These are phyloP conservation scores for Zootermopsis nevadensis DNA, from an alignment of 2,888 invertebrate species.

Conservation along the genomic window DNA sequence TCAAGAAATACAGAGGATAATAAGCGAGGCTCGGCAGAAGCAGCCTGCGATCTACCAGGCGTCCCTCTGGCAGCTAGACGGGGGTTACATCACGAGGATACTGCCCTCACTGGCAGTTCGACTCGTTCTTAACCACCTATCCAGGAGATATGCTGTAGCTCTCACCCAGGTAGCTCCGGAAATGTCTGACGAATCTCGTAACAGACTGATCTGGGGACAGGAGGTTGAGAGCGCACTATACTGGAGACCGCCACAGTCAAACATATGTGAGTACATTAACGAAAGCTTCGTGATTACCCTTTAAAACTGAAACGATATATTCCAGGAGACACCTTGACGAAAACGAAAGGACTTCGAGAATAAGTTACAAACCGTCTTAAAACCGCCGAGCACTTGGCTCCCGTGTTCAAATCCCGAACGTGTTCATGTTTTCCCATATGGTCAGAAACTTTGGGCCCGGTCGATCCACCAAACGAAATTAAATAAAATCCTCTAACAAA, in stretches of 20 bases:
- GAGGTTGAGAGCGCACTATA: conserved; percentile 73
- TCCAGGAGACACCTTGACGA: neutral
- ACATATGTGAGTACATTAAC: conserved; percentile 72
- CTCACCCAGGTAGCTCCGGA: conserved; percentile 70
- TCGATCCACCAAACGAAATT: no score
- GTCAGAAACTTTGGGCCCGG: no score
- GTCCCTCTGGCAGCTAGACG: conserved; percentile 67
- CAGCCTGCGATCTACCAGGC: conserved; percentile 69
- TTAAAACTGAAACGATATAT: neutral
- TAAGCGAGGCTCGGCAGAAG: conserved; percentile 62
- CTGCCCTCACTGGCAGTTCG: conserved; percentile 70
- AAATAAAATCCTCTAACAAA: no score
- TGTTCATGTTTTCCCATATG: no score
- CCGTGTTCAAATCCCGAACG: no score
- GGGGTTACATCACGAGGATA: conserved; percentile 71
- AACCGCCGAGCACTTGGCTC: no score
- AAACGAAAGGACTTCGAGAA: neutral
- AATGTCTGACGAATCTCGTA: conserved; percentile 59
- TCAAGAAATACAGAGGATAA: conserved; percentile 61
- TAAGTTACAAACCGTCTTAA: neutral
- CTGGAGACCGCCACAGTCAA: conserved; percentile 82
- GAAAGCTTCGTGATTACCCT: no score
- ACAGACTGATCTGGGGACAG: conserved; percentile 72
- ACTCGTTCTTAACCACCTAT: conserved; percentile 72
- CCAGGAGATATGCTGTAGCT: conserved; percentile 72